phyloP scores from a whole-genome alignment of 2,113 vertebrate species.

The Girardinichthys multiradiatus region DNA sequence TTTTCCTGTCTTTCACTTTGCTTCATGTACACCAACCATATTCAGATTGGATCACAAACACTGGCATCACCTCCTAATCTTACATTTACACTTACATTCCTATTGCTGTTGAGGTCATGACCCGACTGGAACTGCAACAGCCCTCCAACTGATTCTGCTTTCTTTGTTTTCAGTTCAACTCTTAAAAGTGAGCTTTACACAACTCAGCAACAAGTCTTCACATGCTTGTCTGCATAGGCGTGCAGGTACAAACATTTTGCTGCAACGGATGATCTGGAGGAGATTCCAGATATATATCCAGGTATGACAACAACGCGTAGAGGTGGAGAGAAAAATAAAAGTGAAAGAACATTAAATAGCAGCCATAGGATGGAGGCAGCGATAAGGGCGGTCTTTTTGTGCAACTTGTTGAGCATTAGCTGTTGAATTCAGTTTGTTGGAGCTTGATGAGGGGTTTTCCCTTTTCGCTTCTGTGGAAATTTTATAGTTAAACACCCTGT shows the following conservation, averaged over 20 bases:
- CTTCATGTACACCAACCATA: conserved; percentile 24
- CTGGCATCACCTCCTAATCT: not conserved
- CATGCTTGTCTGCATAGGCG: not conserved
- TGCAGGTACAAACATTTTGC: not conserved
- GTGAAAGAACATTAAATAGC: conserved; percentile 17
- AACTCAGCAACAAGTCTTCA: not conserved
- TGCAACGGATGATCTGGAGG: conserved; percentile 1
- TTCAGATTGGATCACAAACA: not conserved
- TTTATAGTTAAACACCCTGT: not conserved
- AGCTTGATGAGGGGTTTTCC: conserved; percentile 29
- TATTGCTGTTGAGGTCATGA: not conserved
- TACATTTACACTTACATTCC: not conserved
- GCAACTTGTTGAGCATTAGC: not conserved
- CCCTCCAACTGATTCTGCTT: not conserved
- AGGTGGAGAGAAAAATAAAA: not conserved
- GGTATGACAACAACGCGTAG: conserved; percentile 22
- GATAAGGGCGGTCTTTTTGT: not conserved
- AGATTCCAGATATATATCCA: no score
- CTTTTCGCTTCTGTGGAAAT: conserved; percentile 36
- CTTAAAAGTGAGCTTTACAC: not conserved
- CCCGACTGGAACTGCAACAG: no score
- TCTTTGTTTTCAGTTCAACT: not conserved
- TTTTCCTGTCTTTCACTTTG: conserved; percentile 58
- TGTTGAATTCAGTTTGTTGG: not conserved
- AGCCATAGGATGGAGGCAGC: conserved; percentile 3